Percentiles rank a stretch among this genome's conserved stretches.
Conservation (phyloP, 92 coral and sea anemone species). For the Desmophyllum pertusum region DNA sequence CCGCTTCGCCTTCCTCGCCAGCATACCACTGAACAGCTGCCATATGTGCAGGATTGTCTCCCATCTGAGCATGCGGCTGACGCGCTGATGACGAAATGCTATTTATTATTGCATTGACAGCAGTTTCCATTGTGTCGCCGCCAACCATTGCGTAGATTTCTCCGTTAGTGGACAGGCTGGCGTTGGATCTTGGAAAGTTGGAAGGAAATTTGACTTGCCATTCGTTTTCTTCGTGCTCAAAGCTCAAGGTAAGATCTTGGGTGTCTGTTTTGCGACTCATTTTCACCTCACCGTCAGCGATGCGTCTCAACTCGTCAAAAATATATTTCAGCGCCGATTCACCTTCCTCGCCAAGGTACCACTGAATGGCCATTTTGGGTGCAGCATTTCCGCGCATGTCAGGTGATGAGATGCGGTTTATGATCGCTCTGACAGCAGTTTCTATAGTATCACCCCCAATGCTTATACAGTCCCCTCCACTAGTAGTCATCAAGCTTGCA, state of each 20-base stretch:
- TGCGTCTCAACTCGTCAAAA: constrained; percentile 20
- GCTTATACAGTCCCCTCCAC: background rate
- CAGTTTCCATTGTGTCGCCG: constrained; percentile 3
- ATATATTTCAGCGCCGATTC: constrained; percentile 27
- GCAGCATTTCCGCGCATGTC: background rate
- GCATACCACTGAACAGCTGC: constrained; percentile 52
- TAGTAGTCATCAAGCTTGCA: constrained; percentile 15
- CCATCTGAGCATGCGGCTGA: too few relatives aligned
- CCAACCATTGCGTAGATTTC: background rate
- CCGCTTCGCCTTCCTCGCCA: constrained; percentile 15
- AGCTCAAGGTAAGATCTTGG: constrained; percentile 37
- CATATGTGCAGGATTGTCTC: background rate
- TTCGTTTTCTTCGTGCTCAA: constrained; percentile 5
- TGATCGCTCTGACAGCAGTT: constrained; percentile 16
- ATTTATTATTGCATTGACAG: background rate
- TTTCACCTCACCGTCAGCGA: constrained; percentile 31
- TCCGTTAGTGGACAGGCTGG: background rate
- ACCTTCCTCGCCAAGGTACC: constrained; percentile 42
- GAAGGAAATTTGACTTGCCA: constrained; percentile 52
- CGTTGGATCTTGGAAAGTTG: constrained; percentile 32
- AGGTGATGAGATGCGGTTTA: background rate
- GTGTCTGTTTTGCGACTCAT: constrained; percentile 39
- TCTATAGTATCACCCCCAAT: constrained; percentile 18
- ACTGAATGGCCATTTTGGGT: constrained; percentile 14
- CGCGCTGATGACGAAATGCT: background rate